A percentile compares a stretch with the other conserved stretches of the same genome.
These are phyloP conservation scores for Amphibalanus amphitrite DNA, from an alignment of 1,140 invertebrate genomes.

Conservation along the genomic window DNA sequence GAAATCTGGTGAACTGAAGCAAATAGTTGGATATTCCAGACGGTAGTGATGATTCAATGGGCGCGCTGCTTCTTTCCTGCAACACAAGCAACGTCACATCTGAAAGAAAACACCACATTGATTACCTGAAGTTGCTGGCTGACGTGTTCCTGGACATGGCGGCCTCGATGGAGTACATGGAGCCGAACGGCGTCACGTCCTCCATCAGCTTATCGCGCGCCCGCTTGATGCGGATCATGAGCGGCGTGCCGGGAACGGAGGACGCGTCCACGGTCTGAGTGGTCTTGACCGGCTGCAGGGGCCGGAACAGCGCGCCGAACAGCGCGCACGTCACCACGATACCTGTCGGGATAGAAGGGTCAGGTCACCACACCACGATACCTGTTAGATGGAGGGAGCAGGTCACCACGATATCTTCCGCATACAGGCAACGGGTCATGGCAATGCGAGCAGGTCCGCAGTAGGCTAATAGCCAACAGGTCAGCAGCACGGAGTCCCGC, in stretches of 20 bases:
- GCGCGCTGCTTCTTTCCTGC: not conserved
- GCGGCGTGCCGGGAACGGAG: conserved; percentile 22
- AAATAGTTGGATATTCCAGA: too few relatives aligned
- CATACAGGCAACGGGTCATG: too few relatives aligned
- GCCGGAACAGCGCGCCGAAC: conserved; percentile 63
- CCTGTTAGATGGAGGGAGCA: too few relatives aligned
- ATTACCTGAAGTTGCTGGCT: conserved; percentile 3
- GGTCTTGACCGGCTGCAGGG: conserved; percentile 28
- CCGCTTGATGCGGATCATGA: conserved; percentile 28
- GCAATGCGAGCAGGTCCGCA: too few relatives aligned
- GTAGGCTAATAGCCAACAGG: too few relatives aligned
- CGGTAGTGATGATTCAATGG: too few relatives aligned
- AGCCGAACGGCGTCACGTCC: conserved; percentile 21
- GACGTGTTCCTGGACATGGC: conserved; percentile 1
- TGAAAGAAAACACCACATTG: not conserved
- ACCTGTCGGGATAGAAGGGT: conserved; percentile 47
- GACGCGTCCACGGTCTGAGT: not conserved
- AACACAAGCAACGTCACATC: conserved; percentile 4
- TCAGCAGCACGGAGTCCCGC: too few relatives aligned
- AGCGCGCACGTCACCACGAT: conserved; percentile 52
- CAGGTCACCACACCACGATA: too few relatives aligned
- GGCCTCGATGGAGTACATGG: conserved; percentile 17
- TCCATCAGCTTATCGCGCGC: conserved; percentile 25
- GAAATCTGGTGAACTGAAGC: too few relatives aligned
- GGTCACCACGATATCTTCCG: too few relatives aligned